phyloP scores from a whole-genome alignment of 1,140 invertebrate genomes.

The Ooceraea biroi region DNA sequence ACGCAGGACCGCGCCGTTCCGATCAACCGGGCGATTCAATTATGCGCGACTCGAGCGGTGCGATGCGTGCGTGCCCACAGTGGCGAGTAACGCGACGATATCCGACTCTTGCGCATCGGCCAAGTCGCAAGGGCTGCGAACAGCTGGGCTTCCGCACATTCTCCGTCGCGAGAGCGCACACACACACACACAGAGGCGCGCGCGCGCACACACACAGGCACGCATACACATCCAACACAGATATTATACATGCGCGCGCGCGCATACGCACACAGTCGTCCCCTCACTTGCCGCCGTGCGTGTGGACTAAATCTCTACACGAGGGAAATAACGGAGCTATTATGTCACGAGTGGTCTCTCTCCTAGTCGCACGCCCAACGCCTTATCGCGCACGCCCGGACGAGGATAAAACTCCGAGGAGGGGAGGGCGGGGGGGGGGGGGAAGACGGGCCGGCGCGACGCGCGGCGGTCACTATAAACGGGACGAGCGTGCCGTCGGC shows the following conservation, averaged over 20 bases:
- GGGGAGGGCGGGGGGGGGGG: background rate
- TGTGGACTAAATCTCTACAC: slow-evolving; percentile 50
- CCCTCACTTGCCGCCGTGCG: background rate
- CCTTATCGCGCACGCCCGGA: slow-evolving; percentile 29
- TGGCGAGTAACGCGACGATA: background rate
- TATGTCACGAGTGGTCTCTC: slow-evolving; percentile 66
- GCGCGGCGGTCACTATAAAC: slow-evolving; percentile 37
- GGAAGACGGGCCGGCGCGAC: slow-evolving; percentile 17
- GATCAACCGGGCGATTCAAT: slow-evolving; percentile 14
- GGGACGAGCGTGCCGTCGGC: slow-evolving; percentile 65
- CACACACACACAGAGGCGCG: background rate
- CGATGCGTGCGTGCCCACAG: slow-evolving; percentile 29
- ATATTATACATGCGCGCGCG: too few species aligned
- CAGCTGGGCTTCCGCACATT: slow-evolving; percentile 60
- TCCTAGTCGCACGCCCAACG: slow-evolving; percentile 6
- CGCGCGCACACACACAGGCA: too few species aligned
- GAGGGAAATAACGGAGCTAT: slow-evolving; percentile 67
- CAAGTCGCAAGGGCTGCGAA: slow-evolving; percentile 28
- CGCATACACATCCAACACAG: too few species aligned
- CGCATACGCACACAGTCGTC: background rate
- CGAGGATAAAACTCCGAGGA: slow-evolving; percentile 19
- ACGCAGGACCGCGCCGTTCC: background rate
- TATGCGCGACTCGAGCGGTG: background rate
- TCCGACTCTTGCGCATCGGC: slow-evolving; percentile 27
- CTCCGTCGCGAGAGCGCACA: slow-evolving; percentile 19